These are phyloP conservation scores for Azemiops feae DNA, from an alignment of 2,113 vertebrate species.

Conservation along the genomic window DNA sequence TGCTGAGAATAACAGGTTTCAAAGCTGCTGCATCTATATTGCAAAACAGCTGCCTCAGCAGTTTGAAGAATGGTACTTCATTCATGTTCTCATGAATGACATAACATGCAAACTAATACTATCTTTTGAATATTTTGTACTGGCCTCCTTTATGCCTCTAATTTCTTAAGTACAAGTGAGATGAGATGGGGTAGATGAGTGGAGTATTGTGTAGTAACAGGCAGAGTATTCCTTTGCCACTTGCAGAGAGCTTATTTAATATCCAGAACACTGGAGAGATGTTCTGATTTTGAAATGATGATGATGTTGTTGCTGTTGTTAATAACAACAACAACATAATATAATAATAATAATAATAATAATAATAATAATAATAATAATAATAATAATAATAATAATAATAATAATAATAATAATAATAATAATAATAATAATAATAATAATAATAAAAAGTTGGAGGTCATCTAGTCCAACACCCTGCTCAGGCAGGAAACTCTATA, in stretches of 20 bases:
- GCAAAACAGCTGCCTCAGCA: not conserved
- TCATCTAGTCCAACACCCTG: no score
- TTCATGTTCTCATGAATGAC: not conserved
- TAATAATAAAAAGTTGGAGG: no score
- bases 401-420: no score
- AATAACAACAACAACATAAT: no score
- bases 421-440: no score
- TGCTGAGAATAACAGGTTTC: not conserved
- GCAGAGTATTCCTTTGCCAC: not conserved
- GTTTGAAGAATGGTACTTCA: not conserved
- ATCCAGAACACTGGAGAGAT: not conserved
- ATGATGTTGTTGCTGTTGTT: no score
- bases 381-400: no score
- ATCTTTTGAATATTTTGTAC: not conserved
- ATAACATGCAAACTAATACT: not conserved
- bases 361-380: no score
- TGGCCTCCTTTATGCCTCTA: not conserved
- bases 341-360: no score
- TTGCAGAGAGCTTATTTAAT: not conserved
- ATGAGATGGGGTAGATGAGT: not conserved
- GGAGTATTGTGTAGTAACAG: not conserved
- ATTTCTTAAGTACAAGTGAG: not conserved
- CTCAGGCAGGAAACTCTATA: no score
- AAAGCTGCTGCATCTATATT: not conserved
- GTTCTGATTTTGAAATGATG: constrained; percentile 15